Evolutionary conservation across 2,888 invertebrate species (phyloP).

Genomic region (Meloe dianella): DNA sequence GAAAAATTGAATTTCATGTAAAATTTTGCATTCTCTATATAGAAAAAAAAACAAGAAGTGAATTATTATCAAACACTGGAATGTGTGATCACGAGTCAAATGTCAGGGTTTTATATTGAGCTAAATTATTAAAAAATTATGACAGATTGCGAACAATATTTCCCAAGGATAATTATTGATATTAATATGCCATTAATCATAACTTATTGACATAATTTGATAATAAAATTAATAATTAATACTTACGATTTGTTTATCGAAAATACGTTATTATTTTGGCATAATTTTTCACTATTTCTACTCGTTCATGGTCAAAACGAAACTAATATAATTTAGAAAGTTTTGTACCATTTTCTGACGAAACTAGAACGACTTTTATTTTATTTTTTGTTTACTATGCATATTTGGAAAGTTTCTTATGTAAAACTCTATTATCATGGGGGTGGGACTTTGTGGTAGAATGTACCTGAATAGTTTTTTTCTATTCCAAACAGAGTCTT

Average conservation of each 20-base stretch:
- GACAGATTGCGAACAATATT: too few relatives aligned
- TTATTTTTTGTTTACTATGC: conserved; percentile 50
- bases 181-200: not conserved
- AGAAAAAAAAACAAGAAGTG: too few relatives aligned
- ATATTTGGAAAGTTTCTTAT: conserved; percentile 49
- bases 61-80: too few relatives aligned
- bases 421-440: not conserved
- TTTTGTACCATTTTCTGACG: not conserved
- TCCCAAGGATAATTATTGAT: too few relatives aligned
- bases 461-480: not conserved
- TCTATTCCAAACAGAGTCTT: too few relatives aligned
- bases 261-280: not conserved
- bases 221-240: not conserved
- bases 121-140: too few relatives aligned
- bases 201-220: too few relatives aligned
- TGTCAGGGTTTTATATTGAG: too few relatives aligned
- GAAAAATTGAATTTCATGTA: too few relatives aligned
- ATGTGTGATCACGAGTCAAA: too few relatives aligned
- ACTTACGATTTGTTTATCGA: conserved; percentile 25
- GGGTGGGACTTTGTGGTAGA: not conserved
- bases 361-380: conserved; percentile 43
- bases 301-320: not conserved
- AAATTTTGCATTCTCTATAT: too few relatives aligned
- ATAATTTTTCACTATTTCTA: not conserved
- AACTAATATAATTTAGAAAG: conserved; percentile 12